Percentiles rank a stretch among this genome's conserved stretches.
phyloP scores from a whole-genome alignment of 2,797 vertebrate species.

The Picus viridis region DNA sequence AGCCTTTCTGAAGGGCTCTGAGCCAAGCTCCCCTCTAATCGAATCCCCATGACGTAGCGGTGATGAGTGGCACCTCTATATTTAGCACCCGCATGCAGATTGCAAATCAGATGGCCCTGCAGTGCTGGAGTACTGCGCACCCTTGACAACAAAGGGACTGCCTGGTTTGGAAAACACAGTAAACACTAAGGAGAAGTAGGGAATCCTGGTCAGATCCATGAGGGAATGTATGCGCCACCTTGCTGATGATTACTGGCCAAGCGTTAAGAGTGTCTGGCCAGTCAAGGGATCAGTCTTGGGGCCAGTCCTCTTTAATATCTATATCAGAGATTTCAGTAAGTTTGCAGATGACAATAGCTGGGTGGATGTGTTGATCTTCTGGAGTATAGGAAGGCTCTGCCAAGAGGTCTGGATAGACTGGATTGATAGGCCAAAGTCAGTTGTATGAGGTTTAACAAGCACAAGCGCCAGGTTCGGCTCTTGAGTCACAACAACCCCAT shows the following conservation, averaged over 20 bases:
- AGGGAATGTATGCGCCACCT: neutral
- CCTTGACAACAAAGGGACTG: neutral
- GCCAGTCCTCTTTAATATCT: too few relatives aligned
- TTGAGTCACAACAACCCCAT: too few relatives aligned
- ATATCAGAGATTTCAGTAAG: too few relatives aligned
- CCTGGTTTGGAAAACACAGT: neutral
- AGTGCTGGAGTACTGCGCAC: neutral
- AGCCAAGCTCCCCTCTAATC: neutral
- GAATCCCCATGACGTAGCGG: neutral
- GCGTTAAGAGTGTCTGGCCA: neutral
- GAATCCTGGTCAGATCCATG: neutral
- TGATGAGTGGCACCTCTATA: neutral
- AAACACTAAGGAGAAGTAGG: neutral
- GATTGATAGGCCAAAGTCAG: too few relatives aligned
- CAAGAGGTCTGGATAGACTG: too few relatives aligned
- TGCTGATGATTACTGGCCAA: neutral
- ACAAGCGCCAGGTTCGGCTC: too few relatives aligned
- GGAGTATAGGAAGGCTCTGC: too few relatives aligned
- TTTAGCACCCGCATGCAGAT: neutral
- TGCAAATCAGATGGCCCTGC: neutral
- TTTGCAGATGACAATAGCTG: too few relatives aligned
- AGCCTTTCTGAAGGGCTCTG: neutral
- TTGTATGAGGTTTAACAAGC: too few relatives aligned
- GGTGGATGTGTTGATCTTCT: too few relatives aligned
- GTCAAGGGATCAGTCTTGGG: neutral